phyloP scores from a whole-genome alignment of 2,113 vertebrate genomes.

The Marcusenius ussheri region DNA sequence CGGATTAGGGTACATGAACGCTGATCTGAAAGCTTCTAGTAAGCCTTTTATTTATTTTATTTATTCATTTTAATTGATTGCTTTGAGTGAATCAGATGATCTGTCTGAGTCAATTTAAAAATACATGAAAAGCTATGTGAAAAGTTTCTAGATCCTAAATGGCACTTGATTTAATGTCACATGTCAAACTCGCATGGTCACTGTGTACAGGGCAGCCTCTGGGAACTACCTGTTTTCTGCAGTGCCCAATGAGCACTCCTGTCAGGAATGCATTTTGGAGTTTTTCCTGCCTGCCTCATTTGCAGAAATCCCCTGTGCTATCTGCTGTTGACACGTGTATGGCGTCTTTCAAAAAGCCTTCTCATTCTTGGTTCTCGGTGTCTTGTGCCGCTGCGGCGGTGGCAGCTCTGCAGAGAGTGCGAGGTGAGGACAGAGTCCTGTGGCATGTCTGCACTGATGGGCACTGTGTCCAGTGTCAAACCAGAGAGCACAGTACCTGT shows the following conservation, averaged over 20 bases:
- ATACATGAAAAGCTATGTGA: background rate
- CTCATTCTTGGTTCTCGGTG: background rate
- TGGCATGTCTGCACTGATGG: background rate
- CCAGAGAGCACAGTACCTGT: background rate
- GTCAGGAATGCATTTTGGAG: background rate
- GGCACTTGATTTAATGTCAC: background rate
- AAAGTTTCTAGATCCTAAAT: background rate
- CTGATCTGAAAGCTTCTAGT: background rate
- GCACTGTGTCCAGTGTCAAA: background rate
- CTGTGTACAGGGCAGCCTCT: background rate
- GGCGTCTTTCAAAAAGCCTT: background rate
- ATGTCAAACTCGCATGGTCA: background rate
- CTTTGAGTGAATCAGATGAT: background rate
- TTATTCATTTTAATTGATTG: background rate
- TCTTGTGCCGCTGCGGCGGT: background rate
- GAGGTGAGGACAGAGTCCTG: slow-evolving; percentile 8
- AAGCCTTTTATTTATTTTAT: background rate
- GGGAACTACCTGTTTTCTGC: background rate
- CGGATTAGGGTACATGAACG: background rate
- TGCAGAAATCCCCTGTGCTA: background rate
- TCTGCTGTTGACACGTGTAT: background rate
- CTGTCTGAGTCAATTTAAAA: background rate
- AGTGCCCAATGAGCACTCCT: background rate
- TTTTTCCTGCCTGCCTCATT: background rate
- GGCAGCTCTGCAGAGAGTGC: background rate